phyloP scores from a whole-genome alignment of 2,113 vertebrate genomes.

The Nyctereutes procyonoides region DNA sequence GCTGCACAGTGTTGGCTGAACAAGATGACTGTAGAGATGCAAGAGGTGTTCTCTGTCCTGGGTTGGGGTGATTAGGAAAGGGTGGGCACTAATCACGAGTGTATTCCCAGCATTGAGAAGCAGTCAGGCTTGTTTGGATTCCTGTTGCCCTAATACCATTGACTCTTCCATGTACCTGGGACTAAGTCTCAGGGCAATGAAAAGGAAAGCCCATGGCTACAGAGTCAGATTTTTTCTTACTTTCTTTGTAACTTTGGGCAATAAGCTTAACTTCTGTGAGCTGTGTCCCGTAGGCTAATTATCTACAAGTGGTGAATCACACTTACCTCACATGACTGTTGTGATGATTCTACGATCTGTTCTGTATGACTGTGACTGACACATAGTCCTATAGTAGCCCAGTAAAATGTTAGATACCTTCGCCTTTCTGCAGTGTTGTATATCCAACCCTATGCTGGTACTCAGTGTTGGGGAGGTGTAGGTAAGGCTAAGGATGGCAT shows the following conservation, averaged over 20 bases:
- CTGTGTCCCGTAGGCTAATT: not conserved
- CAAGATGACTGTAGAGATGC: not conserved
- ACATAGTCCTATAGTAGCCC: not conserved
- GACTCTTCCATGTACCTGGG: not conserved
- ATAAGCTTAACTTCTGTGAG: not conserved
- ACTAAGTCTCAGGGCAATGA: no score
- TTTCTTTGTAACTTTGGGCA: not conserved
- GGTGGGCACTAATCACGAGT: no score
- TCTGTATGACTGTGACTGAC: not conserved
- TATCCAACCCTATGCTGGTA: not conserved
- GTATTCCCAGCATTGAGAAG: not conserved
- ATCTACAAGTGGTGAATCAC: not conserved
- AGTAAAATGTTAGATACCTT: accelerated
- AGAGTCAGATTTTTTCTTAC: not conserved
- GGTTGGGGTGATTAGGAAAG: not conserved
- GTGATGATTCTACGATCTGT: not conserved
- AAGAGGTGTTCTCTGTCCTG: accelerated
- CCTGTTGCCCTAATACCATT: not conserved
- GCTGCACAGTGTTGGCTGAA: not conserved
- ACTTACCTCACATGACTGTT: not conserved
- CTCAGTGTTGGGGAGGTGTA: not conserved
- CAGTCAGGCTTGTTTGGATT: not conserved
- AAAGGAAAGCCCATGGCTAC: not conserved
- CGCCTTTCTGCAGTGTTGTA: not conserved
- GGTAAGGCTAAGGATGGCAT: accelerated